Conservation (phyloP, 2,797 vertebrate genomes). For the Perdix hodgsoniae region DNA sequence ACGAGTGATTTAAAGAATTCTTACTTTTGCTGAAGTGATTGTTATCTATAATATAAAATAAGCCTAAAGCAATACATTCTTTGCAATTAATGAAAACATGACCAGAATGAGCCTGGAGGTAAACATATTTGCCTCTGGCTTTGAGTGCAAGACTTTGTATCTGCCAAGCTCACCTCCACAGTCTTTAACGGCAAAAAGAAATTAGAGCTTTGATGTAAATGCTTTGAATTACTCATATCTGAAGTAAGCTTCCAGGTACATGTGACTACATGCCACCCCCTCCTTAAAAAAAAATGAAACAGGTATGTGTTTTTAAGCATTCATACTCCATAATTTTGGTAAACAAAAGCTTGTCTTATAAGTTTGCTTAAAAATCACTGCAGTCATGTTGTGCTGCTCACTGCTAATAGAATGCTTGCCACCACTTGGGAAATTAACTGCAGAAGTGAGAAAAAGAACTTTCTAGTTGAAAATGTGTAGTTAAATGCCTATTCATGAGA, state of each 20-base stretch:
- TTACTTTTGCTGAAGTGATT: not conserved
- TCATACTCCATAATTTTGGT: not conserved
- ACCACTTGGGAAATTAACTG: not conserved
- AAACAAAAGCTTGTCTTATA: not conserved
- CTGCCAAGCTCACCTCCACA: not conserved
- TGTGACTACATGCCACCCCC: not conserved
- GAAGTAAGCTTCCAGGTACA: not conserved
- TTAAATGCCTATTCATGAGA: not conserved
- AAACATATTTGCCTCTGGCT: not conserved
- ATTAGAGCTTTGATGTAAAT: not conserved
- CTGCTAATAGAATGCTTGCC: not conserved
- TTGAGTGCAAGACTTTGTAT: not conserved
- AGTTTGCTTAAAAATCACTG: not conserved
- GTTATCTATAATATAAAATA: not conserved
- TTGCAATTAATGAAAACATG: not conserved
- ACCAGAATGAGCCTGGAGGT: not conserved
- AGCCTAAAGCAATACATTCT: not conserved
- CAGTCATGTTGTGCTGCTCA: not conserved
- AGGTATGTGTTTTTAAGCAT: not conserved
- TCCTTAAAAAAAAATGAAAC: not conserved
- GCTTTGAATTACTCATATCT: constrained; percentile 5
- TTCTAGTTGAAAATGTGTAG: not conserved
- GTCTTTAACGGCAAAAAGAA: not conserved
- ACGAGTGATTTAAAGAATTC: not conserved
- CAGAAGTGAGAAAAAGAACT: not conserved